Conservation (phyloP, 2,888 invertebrate genomes). For the Lasioglossum lativentre region DNA sequence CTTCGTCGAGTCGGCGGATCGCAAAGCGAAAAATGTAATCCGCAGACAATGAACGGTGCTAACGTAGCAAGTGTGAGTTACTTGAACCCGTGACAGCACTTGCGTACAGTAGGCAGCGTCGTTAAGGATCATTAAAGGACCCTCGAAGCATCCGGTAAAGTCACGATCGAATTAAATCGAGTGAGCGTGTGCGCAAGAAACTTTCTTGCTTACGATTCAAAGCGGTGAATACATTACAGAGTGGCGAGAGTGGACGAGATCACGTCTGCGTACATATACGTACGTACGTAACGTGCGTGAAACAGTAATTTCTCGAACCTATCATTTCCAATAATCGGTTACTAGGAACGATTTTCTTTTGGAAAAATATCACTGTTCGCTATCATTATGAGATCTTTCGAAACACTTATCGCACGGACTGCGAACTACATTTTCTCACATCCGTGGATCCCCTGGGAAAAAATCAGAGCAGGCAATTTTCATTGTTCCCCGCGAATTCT, state of each 20-base stretch:
- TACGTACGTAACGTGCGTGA: neutral
- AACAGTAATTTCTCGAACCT: neutral
- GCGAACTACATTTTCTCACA: neutral
- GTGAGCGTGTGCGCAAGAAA: slow-evolving; percentile 36
- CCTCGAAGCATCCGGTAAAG: slow-evolving; percentile 68
- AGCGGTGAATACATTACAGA: slow-evolving; percentile 1
- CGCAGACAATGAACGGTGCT: slow-evolving; percentile 28
- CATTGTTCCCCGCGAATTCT: neutral
- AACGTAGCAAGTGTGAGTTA: slow-evolving; percentile 41
- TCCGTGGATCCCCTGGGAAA: neutral
- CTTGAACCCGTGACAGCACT: slow-evolving; percentile 56
- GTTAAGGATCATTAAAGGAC: slow-evolving; percentile 67
- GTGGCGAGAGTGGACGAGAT: neutral
- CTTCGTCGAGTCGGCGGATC: neutral
- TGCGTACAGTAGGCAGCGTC: slow-evolving; percentile 52
- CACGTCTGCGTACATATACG: neutral
- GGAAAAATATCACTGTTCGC: neutral
- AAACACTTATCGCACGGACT: neutral
- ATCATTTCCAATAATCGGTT: neutral
- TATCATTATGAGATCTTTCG: neutral
- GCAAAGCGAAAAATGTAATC: slow-evolving; percentile 28
- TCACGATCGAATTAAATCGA: slow-evolving; percentile 64
- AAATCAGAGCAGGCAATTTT: neutral
- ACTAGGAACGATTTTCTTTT: neutral
- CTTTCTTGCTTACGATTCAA: slow-evolving; percentile 31